Base-by-base conservation (phyloP, 2,888 invertebrate species). In the Hypomecis atomaria region DNA sequence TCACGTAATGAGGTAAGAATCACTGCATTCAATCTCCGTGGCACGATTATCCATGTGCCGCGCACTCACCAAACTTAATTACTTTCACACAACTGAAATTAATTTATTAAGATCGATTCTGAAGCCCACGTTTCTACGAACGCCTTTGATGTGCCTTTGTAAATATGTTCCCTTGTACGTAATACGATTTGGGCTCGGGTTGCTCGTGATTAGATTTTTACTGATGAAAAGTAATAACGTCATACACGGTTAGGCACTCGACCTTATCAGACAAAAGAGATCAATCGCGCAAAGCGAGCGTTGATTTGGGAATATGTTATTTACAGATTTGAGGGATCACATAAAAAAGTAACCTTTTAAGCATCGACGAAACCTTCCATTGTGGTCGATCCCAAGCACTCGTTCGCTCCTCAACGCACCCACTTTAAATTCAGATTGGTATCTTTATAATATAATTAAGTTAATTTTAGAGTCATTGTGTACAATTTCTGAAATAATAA, bases 391-490 rank as follows among this genome's bases (percentile, higher is more conserved):
- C 77, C 69, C 65, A 65, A 54, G 47, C 37, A 72, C 69, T 74
- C 63, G 70, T 70, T 72, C 71, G 71, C 69, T 68, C 74, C 75
- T 75, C 70, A 65, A 70, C 70, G 76, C 72, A 66, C 76, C 78
- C 81, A 82, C 79, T 86, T 86, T 81, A 79, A 23, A 2, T 83
- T 82, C 77, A 78, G 84, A 87, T 88, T 80, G 76, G 81, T 87
- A 86, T 88, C 86, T 86, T 87, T 84, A 83, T 82, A 87, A 85
- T 80, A 84, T 85, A 86, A 88, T 88, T 88, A 87, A 87, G 84
- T 84, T 82, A 87, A 88, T 88, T 88, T 88, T 80, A 72, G 85
- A 86, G 83, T 83, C 83, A 77, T 83, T 83, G 78, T 78, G 81
- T 78, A 77, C 81, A 78, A 78, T 83, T 79, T 80, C 78, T 77